Conservation (phyloP, 2,113 vertebrate genomes). For the Diadophis punctatus region DNA sequence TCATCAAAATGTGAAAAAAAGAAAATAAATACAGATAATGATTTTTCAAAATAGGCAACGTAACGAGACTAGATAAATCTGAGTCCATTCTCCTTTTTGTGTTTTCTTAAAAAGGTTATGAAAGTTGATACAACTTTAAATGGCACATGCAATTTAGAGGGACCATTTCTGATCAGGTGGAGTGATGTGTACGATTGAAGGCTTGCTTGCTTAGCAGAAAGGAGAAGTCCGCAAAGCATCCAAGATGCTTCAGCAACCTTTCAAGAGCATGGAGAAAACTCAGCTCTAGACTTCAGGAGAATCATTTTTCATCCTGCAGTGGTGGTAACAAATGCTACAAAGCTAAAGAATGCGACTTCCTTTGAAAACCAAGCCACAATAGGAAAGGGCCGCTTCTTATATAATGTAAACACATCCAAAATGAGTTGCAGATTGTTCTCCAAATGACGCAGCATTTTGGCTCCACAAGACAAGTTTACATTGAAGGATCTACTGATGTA, state of each 20-base stretch:
- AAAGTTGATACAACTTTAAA: neutral
- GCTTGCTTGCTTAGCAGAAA: neutral
- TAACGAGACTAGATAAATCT: neutral
- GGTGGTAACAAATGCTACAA: neutral
- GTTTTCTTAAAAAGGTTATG: neutral
- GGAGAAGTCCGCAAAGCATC: neutral
- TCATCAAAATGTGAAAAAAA: constrained; percentile 33
- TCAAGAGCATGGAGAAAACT: neutral
- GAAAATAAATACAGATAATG: neutral
- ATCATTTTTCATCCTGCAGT: neutral
- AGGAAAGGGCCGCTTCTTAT: neutral
- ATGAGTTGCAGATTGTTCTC: rapidly evolving
- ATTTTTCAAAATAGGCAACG: constrained; percentile 20
- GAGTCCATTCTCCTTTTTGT: neutral
- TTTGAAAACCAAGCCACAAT: neutral
- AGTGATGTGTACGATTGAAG: neutral
- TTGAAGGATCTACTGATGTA: neutral
- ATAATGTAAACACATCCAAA: neutral
- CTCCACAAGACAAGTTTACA: neutral
- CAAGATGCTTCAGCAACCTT: neutral
- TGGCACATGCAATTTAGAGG: constrained; percentile 6
- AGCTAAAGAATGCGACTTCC: neutral
- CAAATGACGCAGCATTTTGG: neutral
- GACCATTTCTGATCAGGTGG: neutral
- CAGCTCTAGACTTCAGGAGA: neutral